A percentile compares a stretch with the other conserved stretches of the same genome.
Conservation (phyloP, 2,797 vertebrate species). For the Aselliscus stoliczkanus region DNA sequence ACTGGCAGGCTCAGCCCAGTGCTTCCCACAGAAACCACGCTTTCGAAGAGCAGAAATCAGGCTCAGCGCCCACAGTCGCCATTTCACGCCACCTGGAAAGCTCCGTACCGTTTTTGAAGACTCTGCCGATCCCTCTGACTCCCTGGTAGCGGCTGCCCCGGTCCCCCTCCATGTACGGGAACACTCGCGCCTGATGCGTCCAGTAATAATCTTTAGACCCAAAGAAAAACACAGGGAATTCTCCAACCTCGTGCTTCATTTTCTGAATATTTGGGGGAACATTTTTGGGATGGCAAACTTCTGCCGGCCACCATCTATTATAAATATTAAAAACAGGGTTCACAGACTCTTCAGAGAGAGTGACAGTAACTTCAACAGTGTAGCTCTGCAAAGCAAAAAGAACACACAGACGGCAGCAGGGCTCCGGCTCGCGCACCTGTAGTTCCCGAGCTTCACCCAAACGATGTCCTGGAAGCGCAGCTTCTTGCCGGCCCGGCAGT, state of each 20-base stretch:
- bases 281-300: conserved; percentile 95
- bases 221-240: conserved; percentile 99
- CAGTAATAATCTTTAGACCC: conserved; percentile 99
- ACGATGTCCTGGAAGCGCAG: conserved; percentile 96
- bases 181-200: conserved; percentile 97
- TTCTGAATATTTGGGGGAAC: conserved; percentile 99
- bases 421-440: conserved; percentile 86
- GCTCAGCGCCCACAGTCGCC: background rate
- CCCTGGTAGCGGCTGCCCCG: conserved; percentile 93
- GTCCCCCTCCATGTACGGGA: conserved; percentile 99
- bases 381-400: conserved; percentile 47
- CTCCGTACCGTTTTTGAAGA: conserved; percentile 94
- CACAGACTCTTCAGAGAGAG: conserved; percentile 69
- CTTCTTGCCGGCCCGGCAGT: conserved; percentile 95
- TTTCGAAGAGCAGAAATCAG: background rate
- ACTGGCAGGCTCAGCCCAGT: background rate
- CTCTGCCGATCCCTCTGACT: conserved; percentile 92
- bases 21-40: background rate
- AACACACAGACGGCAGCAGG: background rate
- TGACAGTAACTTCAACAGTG: background rate
- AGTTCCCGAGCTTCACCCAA: conserved; percentile 98
- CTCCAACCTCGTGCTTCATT: conserved; percentile 96
- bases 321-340: conserved; percentile 77
- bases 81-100: background rate
- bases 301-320: conserved; percentile 98